Evolutionary conservation across 2,113 vertebrate genomes (phyloP), one percentile per base, ranked within the genome.

Genomic region (Equus przewalskii): DNA sequence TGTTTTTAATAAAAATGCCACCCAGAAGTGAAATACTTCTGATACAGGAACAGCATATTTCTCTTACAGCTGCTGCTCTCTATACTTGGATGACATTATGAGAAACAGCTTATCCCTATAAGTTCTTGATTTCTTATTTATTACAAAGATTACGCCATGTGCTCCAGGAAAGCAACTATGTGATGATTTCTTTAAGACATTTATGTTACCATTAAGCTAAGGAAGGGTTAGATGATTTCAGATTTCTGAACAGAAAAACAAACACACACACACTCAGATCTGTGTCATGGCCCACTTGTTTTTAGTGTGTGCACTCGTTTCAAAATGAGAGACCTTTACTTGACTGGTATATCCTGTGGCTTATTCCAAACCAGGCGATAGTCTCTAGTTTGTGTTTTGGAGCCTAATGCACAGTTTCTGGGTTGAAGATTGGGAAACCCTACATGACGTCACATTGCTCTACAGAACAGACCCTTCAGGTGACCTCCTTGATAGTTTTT

Each of bases 1-100:
- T 65, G 58, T 75, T 90, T 62, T 95, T 46, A 93, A 85, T 85
- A 94, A 85, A 91, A 96, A 96, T 81, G 64, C 46, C 51, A 65
- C 21, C 24, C 21, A 51, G 91, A 81, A 90, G 33, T 1, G 3
- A 83, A 88, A 84, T 62, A 54, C n/a, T 85, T 72, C 36, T 73
- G 64, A 89, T 64, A 62, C 2, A 78, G 46, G n/a, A 83, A 89
- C 26, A 89, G 65, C 60, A 8, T 22, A 51, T 44, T 89, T 81
- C 41, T 72, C 76, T 90, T 64, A 64, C 28, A 78, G 51, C 7
- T n/a, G 65, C 22, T 84, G n/a, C 13, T 94, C 49, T 33, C 51
- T 6, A n/a, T 51, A 46, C 44, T 64, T 92, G 51, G 60, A 72
- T 26, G 62, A 65, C 41, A 60, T 44, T 56, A 56, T n/a, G 18